Percentiles rank a stretch among this genome's conserved stretches.
phyloP scores from a whole-genome alignment of 1,140 invertebrate genomes.

The Cataglyphis hispanica region DNA sequence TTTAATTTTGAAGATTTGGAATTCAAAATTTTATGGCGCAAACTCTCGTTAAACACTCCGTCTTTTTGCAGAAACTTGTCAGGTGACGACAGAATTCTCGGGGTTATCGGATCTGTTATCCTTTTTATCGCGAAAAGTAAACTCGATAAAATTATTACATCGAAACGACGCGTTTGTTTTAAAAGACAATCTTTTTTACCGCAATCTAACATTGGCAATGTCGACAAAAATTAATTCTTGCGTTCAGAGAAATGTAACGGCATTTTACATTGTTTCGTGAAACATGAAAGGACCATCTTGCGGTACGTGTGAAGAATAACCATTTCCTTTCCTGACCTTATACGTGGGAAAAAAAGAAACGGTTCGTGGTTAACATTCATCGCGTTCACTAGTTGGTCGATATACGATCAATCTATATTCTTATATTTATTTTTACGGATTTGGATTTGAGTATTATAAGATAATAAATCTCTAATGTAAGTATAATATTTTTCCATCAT shows the following conservation, averaged over 20 bases:
- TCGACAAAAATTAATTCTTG: background rate
- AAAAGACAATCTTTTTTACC: conserved; percentile 13
- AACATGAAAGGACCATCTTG: background rate
- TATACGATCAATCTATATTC: background rate
- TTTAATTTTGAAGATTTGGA: background rate
- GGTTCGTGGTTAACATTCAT: background rate
- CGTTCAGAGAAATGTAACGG: background rate
- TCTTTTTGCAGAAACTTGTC: background rate
- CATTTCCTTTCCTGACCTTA: background rate
- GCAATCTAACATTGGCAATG: background rate
- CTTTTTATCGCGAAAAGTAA: background rate
- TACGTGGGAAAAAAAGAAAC: background rate
- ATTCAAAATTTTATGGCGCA: background rate
- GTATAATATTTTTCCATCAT: background rate
- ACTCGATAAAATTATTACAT: conserved; percentile 4
- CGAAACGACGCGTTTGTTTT: background rate
- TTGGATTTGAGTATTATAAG: background rate
- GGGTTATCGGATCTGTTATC: background rate
- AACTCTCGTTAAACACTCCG: background rate
- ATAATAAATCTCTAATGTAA: background rate
- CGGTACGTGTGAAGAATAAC: background rate
- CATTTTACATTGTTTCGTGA: background rate
- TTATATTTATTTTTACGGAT: background rate
- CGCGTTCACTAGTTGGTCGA: background rate
- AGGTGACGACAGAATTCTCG: background rate